A percentile compares a stretch with the other conserved stretches of the same genome.
Conservation (phyloP, 2,888 invertebrate genomes). For the Sarcophaga caerulescens region DNA sequence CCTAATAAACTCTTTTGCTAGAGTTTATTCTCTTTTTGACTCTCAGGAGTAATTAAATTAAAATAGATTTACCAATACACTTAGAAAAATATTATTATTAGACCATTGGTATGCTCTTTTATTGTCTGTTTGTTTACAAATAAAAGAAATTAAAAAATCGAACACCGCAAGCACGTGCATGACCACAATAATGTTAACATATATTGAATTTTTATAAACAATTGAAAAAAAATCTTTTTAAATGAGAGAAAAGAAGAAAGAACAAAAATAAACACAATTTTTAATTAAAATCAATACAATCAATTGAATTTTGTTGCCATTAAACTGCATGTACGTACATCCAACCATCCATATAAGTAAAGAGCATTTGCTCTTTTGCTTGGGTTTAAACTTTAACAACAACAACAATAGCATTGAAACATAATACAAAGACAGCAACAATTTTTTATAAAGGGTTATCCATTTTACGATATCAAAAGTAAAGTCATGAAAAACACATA, state of each 20-base stretch:
- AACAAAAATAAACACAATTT: conserved; percentile 60
- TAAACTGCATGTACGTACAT: conserved; percentile 35
- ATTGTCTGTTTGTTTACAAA: background rate
- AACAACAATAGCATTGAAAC: conserved; percentile 17
- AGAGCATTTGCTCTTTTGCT: background rate
- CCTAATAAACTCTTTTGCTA: too few species aligned
- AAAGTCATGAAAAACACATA: too few species aligned
- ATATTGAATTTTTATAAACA: conserved; percentile 2
- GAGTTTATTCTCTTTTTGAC: too few species aligned
- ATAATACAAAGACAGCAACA: too few species aligned
- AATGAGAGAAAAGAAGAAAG: conserved; percentile 20
- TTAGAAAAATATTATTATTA: background rate
- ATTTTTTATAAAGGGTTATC: too few species aligned
- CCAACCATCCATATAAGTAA: background rate
- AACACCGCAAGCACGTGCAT: conserved; percentile 65
- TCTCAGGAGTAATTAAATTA: too few species aligned
- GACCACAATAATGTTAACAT: conserved; percentile 42
- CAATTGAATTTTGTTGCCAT: conserved; percentile 62
- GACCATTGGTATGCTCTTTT: background rate
- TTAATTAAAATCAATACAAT: conserved; percentile 68
- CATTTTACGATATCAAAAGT: too few species aligned
- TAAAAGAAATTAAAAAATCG: background rate
- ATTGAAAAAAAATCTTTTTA: conserved; percentile 43
- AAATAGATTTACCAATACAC: too few species aligned
- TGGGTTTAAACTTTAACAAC: conserved; percentile 12